phyloP scores from a whole-genome alignment of 2,113 vertebrate genomes.

The Urocitellus parryii region DNA sequence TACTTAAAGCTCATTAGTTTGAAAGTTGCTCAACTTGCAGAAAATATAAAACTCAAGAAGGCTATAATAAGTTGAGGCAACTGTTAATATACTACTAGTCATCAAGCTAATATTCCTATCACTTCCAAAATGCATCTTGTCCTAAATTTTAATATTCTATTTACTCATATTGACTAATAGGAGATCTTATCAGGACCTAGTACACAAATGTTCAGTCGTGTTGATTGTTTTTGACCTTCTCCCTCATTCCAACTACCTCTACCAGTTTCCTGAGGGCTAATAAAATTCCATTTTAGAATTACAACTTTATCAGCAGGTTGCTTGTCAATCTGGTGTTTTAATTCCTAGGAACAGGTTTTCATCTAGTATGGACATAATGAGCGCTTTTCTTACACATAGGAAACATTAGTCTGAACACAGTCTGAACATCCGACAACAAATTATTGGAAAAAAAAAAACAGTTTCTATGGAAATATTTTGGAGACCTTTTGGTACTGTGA shows the following conservation, averaged over 20 bases:
- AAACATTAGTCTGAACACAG: neutral
- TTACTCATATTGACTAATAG: neutral
- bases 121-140: neutral
- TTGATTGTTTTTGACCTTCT: neutral
- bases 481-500: neutral
- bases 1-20: neutral
- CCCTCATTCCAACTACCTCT: neutral
- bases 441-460: neutral
- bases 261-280: neutral
- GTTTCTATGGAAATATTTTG: neutral
- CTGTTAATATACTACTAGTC: neutral
- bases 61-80: neutral
- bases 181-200: neutral
- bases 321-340: neutral
- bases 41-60: neutral
- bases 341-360: neutral
- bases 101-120: neutral
- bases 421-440: neutral
- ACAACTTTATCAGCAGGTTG: neutral
- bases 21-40: neutral
- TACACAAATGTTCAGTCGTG: neutral
- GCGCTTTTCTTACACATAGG: neutral
- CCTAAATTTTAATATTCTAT: neutral
- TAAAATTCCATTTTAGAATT: neutral
- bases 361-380: neutral